These are phyloP conservation scores for Venturia canescens DNA, from an alignment of 1,140 invertebrate species.

Conservation along the genomic window DNA sequence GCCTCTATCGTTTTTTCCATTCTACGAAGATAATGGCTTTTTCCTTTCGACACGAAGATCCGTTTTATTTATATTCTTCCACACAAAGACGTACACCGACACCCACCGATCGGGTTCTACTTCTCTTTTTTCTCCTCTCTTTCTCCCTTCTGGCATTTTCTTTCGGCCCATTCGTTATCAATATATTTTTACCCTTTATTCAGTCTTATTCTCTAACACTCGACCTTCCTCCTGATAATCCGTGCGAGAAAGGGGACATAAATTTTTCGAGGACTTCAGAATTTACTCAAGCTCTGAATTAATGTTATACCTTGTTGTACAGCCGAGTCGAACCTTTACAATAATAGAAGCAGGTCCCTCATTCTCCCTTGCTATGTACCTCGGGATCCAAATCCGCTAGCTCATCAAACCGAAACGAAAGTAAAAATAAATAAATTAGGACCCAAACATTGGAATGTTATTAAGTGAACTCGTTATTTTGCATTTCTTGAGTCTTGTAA, in stretches of 20 bases:
- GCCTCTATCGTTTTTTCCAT: slow-evolving; percentile 36
- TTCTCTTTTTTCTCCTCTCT: background rate
- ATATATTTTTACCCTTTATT: slow-evolving; percentile 27
- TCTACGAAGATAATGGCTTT: slow-evolving; percentile 45
- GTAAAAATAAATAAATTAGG: no score
- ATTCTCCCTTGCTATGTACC: no score
- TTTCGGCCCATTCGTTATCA: slow-evolving; percentile 6
- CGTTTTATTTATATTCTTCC: slow-evolving; percentile 42
- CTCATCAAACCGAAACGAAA: no score
- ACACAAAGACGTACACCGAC: slow-evolving; percentile 36
- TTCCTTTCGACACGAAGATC: slow-evolving; percentile 43
- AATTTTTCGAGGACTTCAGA: background rate
- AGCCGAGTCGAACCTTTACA: background rate
- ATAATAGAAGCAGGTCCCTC: no score
- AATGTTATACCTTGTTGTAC: background rate
- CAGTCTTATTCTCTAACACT: background rate
- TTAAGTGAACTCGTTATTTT: no score
- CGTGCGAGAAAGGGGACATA: background rate
- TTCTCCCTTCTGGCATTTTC: background rate
- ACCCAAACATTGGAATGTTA: no score
- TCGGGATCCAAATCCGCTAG: no score
- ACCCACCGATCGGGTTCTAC: background rate
- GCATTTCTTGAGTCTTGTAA: no score
- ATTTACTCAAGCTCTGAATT: background rate
- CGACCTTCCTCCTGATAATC: background rate